phyloP scores from a whole-genome alignment of 1,140 invertebrate species.

The Acromyrmex charruanus region DNA sequence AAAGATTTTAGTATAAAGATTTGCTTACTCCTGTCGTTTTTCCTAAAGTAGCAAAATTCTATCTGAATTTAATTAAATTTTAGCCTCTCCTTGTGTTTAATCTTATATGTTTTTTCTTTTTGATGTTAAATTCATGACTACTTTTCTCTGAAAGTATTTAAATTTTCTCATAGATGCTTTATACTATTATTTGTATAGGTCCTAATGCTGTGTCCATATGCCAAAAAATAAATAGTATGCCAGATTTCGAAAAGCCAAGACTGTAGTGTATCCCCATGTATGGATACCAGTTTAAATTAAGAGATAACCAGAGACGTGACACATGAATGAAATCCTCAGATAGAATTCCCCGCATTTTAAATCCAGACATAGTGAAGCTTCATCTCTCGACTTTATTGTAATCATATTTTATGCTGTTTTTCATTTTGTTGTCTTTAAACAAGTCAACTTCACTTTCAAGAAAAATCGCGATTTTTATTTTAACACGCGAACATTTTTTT shows the following conservation, averaged over 20 bases:
- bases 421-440: background rate
- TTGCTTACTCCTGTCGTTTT: background rate
- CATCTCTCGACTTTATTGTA: background rate
- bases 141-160: constrained; percentile 52
- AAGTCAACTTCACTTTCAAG: background rate
- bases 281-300: constrained; percentile 71
- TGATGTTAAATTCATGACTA: background rate
- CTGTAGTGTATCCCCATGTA: constrained; percentile 21
- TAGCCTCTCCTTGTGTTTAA: background rate
- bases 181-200: constrained; percentile 77
- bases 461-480: background rate
- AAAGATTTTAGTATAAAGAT: background rate
- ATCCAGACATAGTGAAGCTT: constrained; percentile 47
- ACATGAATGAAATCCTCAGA: constrained; percentile 51
- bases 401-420: background rate
- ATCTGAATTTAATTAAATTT: constrained; percentile 11
- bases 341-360: constrained; percentile 30
- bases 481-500: background rate
- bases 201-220: background rate
- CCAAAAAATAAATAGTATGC: constrained; percentile 66
- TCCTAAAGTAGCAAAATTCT: constrained; percentile 5
- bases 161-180: constrained; percentile 80
- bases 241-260: constrained; percentile 69
- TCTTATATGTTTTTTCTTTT: background rate
- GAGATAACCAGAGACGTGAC: constrained; percentile 56